Evolutionary conservation across 2,888 invertebrate genomes (phyloP).

Genomic region (Abrostola tripartita): DNA sequence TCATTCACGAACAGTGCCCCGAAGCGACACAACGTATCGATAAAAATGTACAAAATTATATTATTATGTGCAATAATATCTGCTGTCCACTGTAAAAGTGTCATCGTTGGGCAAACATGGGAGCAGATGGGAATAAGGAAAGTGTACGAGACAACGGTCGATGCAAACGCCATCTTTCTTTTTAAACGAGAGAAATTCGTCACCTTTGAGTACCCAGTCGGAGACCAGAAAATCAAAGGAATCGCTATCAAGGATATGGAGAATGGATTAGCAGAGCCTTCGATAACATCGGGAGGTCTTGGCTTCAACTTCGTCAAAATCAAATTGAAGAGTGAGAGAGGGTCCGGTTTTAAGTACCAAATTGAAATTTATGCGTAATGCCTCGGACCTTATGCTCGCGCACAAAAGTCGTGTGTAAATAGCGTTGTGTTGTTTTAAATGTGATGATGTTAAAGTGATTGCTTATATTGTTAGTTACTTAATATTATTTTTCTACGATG

Average conservation of each 20-base stretch:
- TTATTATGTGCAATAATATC: constrained; percentile 58
- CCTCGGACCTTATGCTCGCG: no score
- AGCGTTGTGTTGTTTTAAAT: neutral
- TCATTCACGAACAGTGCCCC: constrained; percentile 36
- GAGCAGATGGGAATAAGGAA: constrained; percentile 70
- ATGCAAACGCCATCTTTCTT: constrained; percentile 65
- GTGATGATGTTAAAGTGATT: no score
- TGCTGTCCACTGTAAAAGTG: constrained; percentile 65
- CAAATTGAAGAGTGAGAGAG: constrained; percentile 81
- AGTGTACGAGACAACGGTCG: constrained; percentile 68
- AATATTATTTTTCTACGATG: no score
- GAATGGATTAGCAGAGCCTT: constrained; percentile 74
- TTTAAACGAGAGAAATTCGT: constrained; percentile 74
- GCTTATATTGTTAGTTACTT: no score
- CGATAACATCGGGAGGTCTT: constrained; percentile 79
- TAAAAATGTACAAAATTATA: constrained; percentile 36
- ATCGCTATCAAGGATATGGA: constrained; percentile 81
- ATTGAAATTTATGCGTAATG: constrained; percentile 81
- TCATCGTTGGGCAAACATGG: constrained; percentile 74
- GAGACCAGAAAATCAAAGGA: constrained; percentile 77
- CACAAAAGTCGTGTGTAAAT: neutral
- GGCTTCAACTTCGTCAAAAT: constrained; percentile 78
- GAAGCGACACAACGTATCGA: constrained; percentile 30
- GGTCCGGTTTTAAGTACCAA: constrained; percentile 74
- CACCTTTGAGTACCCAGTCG: constrained; percentile 68